Evolutionary conservation across 2,113 vertebrate genomes (phyloP).

Genomic region (Apodemus speciosus): DNA sequence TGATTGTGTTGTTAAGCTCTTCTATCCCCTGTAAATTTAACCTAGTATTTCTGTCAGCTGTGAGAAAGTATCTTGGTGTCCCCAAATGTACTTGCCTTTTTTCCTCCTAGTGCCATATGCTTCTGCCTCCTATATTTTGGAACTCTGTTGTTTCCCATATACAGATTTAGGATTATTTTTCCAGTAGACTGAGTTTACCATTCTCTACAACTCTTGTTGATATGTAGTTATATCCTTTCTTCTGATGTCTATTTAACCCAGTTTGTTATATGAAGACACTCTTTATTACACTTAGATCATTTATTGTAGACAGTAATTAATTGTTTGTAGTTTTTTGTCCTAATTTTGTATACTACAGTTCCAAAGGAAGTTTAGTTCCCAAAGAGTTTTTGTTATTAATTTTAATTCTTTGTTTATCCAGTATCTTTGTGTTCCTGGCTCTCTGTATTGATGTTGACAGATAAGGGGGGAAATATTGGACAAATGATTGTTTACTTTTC

Average conservation of each 20-base stretch:
- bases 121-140: background rate
- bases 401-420: background rate
- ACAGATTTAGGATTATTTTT: background rate
- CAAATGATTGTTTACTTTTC: background rate
- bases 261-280: background rate
- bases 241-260: background rate
- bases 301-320: background rate
- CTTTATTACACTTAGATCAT: background rate
- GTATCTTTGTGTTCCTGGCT: background rate
- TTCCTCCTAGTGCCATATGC: background rate
- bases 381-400: background rate
- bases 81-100: background rate
- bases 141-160: background rate
- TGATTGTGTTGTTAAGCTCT: background rate
- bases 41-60: background rate
- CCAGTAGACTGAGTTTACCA: background rate
- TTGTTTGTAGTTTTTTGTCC: background rate
- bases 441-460: background rate
- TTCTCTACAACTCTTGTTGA: background rate
- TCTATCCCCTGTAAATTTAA: background rate
- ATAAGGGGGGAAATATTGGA: background rate
- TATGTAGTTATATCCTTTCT: background rate
- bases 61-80: background rate
- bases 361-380: background rate
- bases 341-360: background rate